phyloP scores from a whole-genome alignment of 2,888 invertebrate genomes.

The Sarcophaga variegata region DNA sequence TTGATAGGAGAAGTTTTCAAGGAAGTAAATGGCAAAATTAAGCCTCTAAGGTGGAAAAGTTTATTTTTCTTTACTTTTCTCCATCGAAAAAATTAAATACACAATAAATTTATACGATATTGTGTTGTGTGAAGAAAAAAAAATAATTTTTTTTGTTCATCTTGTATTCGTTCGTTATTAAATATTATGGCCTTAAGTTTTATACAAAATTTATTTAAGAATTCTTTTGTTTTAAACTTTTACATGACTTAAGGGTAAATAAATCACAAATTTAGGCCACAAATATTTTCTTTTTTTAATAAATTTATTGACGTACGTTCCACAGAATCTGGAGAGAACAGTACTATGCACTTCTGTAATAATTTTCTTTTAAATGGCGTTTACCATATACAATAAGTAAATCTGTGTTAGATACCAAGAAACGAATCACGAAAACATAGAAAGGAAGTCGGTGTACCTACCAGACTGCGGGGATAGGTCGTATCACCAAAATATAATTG shows the following conservation, averaged over 20 bases:
- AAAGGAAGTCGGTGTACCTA: too few species aligned
- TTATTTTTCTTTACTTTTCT: background rate
- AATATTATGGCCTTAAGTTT: background rate
- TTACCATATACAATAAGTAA: too few species aligned
- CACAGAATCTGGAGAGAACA: too few species aligned
- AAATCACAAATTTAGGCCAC: background rate
- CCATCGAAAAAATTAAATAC: background rate
- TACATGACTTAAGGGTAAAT: background rate
- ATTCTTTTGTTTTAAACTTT: background rate
- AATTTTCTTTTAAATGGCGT: too few species aligned
- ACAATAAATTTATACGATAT: background rate
- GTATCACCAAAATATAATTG: too few species aligned
- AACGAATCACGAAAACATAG: too few species aligned
- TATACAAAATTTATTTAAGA: background rate
- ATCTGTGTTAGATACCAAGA: too few species aligned
- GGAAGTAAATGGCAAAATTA: background rate
- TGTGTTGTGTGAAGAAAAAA: background rate
- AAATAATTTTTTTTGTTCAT: background rate
- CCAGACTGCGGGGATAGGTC: too few species aligned
- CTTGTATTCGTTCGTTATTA: background rate
- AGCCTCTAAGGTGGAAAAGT: slow-evolving; percentile 1
- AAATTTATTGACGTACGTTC: too few species aligned
- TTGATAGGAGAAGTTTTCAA: background rate
- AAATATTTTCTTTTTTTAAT: background rate
- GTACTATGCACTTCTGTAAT: too few species aligned